Evolutionary conservation across 2,113 vertebrate genomes (phyloP).

Genomic region (Progne subis): DNA sequence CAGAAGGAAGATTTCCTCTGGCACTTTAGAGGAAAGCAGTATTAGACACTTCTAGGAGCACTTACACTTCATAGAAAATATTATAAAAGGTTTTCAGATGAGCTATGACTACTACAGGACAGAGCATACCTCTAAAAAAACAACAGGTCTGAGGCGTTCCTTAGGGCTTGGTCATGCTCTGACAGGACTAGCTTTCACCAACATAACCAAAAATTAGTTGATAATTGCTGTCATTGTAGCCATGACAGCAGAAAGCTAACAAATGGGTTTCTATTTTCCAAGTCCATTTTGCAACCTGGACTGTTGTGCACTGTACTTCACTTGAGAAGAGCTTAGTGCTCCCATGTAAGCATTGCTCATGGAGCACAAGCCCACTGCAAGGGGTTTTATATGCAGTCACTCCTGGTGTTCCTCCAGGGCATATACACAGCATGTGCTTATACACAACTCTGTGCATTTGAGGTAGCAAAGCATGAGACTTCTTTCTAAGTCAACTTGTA

Average conservation of each 20-base stretch:
- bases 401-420: not conserved
- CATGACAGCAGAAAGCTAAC: not conserved
- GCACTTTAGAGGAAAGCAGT: not conserved
- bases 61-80: not conserved
- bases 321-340: not conserved
- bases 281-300: not conserved
- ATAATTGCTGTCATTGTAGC: not conserved
- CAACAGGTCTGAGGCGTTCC: not conserved
- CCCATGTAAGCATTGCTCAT: accelerated
- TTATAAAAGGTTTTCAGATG: not conserved
- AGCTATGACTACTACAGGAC: not conserved
- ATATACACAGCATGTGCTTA: not conserved
- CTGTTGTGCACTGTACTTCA: not conserved
- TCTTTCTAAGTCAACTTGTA: not conserved
- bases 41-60: not conserved
- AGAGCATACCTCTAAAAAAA: not conserved
- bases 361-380: accelerated
- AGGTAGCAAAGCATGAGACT: not conserved
- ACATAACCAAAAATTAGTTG: not conserved
- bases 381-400: not conserved
- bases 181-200: not conserved
- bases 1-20: not conserved
- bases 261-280: not conserved
- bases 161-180: not conserved
- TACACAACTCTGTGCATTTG: not conserved